Percentiles rank a stretch among this genome's conserved stretches.
Conservation (phyloP, 53 echinoderm and acorn worm genomes). For the Temnopleurus reevesii region DNA sequence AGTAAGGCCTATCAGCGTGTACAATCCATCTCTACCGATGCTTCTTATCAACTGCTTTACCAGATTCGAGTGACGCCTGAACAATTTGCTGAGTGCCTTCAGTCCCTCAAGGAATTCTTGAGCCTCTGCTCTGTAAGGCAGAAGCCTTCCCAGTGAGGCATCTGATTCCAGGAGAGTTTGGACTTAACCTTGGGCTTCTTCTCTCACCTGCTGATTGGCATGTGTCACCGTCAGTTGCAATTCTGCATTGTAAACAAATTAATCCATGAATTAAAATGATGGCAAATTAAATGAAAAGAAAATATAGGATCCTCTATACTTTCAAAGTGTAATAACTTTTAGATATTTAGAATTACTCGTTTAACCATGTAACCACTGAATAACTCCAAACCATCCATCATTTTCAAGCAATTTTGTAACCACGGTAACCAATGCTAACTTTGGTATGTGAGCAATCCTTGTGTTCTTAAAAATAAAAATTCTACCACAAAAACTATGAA, state of each 20-base stretch:
- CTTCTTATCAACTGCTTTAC: background rate
- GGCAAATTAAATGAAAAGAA: no score
- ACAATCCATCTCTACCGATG: conserved; percentile 19
- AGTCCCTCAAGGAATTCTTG: background rate
- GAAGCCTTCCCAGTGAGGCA: background rate
- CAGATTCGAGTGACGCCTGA: background rate
- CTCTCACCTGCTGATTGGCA: background rate
- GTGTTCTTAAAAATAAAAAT: no score
- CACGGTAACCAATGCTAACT: no score
- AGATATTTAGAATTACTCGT: no score
- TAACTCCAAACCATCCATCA: no score
- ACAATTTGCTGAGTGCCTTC: background rate
- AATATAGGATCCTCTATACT: no score
- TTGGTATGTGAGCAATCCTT: no score
- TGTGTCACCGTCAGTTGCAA: background rate
- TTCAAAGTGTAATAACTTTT: no score
- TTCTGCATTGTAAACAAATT: background rate
- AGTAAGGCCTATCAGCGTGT: conserved; percentile 6
- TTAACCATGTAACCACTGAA: no score
- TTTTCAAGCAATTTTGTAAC: no score
- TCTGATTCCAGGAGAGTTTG: background rate
- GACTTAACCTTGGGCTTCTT: background rate
- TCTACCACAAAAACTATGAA: no score
- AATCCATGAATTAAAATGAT: background rate
- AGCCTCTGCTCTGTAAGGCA: background rate